Conservation (phyloP, 1,140 invertebrate species). For the Nebria ingens region DNA sequence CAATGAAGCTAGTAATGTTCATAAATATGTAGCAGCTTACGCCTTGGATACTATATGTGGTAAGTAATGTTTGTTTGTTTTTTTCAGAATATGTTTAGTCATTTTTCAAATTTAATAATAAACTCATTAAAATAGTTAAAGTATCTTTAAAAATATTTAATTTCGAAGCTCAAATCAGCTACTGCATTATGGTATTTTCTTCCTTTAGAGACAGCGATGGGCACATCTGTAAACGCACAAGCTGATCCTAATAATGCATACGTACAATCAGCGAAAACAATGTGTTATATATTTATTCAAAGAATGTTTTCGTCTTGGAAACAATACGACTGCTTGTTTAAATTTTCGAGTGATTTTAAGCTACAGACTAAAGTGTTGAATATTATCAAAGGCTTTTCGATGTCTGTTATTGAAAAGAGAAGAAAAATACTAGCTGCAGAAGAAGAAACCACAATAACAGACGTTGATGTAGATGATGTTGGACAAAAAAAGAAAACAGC, state of each 20-base stretch:
- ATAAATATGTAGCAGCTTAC: conserved; percentile 51
- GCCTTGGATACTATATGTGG: conserved; percentile 16
- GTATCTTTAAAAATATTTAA: background rate
- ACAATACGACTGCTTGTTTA: conserved; percentile 18
- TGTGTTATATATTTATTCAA: background rate
- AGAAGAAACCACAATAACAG: background rate
- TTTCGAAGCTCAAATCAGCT: too few relatives aligned
- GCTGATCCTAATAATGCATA: conserved; percentile 55
- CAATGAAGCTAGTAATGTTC: conserved; percentile 45
- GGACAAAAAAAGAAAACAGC: conserved; percentile 12
- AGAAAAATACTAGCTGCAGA: background rate
- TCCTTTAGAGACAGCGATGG: conserved; percentile 73
- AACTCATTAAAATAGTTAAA: background rate
- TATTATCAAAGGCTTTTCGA: conserved; percentile 10
- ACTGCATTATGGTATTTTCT: too few relatives aligned
- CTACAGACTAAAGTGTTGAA: conserved; percentile 11
- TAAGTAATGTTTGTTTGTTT: background rate
- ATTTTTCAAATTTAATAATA: background rate
- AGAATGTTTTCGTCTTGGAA: background rate
- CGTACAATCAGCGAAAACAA: conserved; percentile 52
- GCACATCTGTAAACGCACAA: conserved; percentile 61
- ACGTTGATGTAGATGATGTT: conserved; percentile 4
- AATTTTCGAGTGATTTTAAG: conserved; percentile 16
- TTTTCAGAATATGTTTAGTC: background rate
- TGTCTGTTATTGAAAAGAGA: conserved; percentile 10